A percentile compares a stretch with the other conserved stretches of the same genome.
Evolutionary conservation across 2,113 vertebrate species (phyloP).

Genomic region (Chitala chitala): DNA sequence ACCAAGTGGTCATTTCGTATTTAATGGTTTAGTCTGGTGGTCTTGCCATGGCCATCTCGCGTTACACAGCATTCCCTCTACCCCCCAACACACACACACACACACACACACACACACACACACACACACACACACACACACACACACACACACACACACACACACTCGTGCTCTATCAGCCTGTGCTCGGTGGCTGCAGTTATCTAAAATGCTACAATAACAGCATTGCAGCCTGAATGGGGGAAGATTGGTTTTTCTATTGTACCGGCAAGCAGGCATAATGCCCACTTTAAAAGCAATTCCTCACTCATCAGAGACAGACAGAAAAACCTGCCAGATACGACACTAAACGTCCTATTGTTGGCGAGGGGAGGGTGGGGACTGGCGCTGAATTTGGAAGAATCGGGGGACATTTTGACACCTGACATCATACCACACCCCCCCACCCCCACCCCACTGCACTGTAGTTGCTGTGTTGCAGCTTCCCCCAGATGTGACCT

Average conservation of each 20-base stretch:
- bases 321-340: slow-evolving; percentile 81
- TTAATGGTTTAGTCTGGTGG: too few relatives aligned
- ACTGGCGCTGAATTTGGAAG: slow-evolving; percentile 21
- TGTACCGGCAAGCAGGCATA: slow-evolving; percentile 88
- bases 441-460: not conserved
- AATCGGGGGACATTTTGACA: slow-evolving; percentile 28
- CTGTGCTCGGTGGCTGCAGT: slow-evolving; percentile 71
- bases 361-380: slow-evolving; percentile 35
- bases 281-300: slow-evolving; percentile 95
- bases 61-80: not conserved
- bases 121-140: too few relatives aligned
- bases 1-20: not conserved
- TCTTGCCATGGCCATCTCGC: too few relatives aligned
- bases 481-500: too few relatives aligned
- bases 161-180: slow-evolving; percentile 3
- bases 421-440: not conserved
- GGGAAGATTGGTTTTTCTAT: slow-evolving; percentile 90
- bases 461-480: too few relatives aligned
- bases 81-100: slow-evolving; percentile 7
- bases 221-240: slow-evolving; percentile 84
- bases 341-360: slow-evolving; percentile 85
- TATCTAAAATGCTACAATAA: slow-evolving; percentile 93
- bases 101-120: too few relatives aligned
- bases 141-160: slow-evolving; percentile 19
- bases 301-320: slow-evolving; percentile 79